A percentile compares a stretch with the other conserved stretches of the same genome.
Conservation (phyloP, 1,140 invertebrate species). For the Cherax destructor region DNA sequence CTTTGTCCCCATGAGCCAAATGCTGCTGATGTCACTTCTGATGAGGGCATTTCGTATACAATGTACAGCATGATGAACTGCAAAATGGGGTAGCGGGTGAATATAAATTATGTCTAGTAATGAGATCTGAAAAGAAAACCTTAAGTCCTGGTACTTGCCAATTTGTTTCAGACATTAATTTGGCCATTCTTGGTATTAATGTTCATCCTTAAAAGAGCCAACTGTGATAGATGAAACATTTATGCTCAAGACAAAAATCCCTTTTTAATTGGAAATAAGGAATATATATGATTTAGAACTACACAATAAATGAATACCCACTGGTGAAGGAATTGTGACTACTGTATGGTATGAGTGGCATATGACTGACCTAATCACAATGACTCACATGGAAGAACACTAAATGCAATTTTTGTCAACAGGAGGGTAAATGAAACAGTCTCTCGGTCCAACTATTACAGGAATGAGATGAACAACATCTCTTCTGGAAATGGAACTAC, state of each 20-base stretch:
- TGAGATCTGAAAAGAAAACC: slow-evolving; percentile 63
- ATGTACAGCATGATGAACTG: slow-evolving; percentile 67
- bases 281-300: slow-evolving; percentile 28
- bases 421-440: slow-evolving; percentile 23
- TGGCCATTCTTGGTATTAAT: neutral
- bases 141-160: slow-evolving; percentile 24
- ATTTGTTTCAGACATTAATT: slow-evolving; percentile 5
- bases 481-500: neutral
- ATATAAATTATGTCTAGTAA: slow-evolving; percentile 44
- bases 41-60: slow-evolving; percentile 68
- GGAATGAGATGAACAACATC: neutral
- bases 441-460: neutral
- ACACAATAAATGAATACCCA: slow-evolving; percentile 49
- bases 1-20: slow-evolving; percentile 53
- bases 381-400: slow-evolving; percentile 68
- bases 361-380: slow-evolving; percentile 65
- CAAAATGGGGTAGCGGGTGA: slow-evolving; percentile 16
- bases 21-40: slow-evolving; percentile 41
- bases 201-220: neutral
- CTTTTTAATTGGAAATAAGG: slow-evolving; percentile 8
- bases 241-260: neutral
- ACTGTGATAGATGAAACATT: neutral
- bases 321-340: slow-evolving; percentile 53
- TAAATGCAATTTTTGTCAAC: slow-evolving; percentile 52
- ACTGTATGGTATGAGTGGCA: slow-evolving; percentile 58